A percentile compares a stretch with the other conserved stretches of the same genome.
These are phyloP conservation scores for Eidolon helvum DNA, from an alignment of 2,113 vertebrate genomes.

Conservation along the genomic window DNA sequence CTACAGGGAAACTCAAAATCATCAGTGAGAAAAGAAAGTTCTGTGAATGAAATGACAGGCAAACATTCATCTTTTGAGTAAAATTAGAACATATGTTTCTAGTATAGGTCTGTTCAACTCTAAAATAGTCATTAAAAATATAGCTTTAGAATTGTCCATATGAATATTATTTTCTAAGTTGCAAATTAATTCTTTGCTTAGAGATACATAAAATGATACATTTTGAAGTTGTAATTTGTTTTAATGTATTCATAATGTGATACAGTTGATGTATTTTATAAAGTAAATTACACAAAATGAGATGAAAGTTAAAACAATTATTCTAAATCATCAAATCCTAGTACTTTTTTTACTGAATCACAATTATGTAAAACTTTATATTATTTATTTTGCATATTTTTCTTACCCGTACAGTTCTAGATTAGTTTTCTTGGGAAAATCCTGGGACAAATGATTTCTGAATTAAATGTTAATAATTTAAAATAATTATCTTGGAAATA, in stretches of 20 bases:
- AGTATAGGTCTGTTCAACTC: neutral
- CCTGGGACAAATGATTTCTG: neutral
- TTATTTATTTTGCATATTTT: conserved; percentile 43
- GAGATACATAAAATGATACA: conserved; percentile 46
- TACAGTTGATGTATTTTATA: conserved; percentile 30
- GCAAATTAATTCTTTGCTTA: conserved; percentile 37
- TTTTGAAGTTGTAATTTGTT: conserved; percentile 50
- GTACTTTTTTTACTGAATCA: conserved; percentile 24
- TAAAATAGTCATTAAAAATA: conserved; percentile 10
- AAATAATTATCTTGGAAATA: conserved; percentile 7
- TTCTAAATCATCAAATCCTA: conserved; percentile 39
- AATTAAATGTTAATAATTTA: conserved; percentile 4
- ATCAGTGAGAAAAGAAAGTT: neutral
- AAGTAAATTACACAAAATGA: conserved; percentile 50
- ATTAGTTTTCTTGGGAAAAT: conserved; percentile 1
- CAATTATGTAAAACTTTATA: conserved; percentile 40
- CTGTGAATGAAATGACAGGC: neutral
- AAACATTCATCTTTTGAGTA: neutral
- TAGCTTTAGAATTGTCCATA: conserved; percentile 13
- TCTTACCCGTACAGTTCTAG: conserved; percentile 38
- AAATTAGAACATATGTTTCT: conserved; percentile 27
- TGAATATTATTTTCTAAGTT: conserved; percentile 43
- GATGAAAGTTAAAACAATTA: conserved; percentile 49
- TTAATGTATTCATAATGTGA: conserved; percentile 53
- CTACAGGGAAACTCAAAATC: neutral